These are phyloP conservation scores for Prochilodus magdalenae DNA, from an alignment of 2,113 vertebrate species.

Conservation along the genomic window DNA sequence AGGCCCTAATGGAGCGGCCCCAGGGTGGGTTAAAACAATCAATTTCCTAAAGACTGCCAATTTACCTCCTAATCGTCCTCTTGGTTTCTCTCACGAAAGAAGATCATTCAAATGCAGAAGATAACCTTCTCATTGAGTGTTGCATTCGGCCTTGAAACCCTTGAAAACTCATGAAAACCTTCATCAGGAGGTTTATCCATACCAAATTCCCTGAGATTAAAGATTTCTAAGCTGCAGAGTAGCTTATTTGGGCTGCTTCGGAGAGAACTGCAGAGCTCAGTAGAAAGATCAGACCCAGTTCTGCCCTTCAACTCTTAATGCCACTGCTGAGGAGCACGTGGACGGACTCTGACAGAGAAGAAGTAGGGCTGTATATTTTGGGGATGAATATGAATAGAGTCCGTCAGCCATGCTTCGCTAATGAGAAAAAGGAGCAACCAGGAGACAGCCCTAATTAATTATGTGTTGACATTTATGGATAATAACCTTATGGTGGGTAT, in stretches of 20 bases:
- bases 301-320: conserved; percentile 59
- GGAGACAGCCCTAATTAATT: conserved; percentile 81
- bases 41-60: conserved; percentile 76
- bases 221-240: background rate
- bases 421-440: conserved; percentile 76
- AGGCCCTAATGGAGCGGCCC: conserved; percentile 71
- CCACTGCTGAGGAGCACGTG: conserved; percentile 35
- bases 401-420: conserved; percentile 75
- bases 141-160: conserved; percentile 25
- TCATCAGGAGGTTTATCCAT: conserved; percentile 45
- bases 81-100: conserved; percentile 63
- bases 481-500: conserved; percentile 81
- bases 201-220: conserved; percentile 41
- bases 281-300: conserved; percentile 47
- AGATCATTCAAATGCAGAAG: conserved; percentile 64
- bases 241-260: background rate
- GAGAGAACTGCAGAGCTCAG: background rate
- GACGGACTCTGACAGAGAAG: conserved; percentile 61
- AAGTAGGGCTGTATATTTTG: conserved; percentile 76
- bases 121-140: conserved; percentile 36
- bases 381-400: conserved; percentile 78
- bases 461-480: conserved; percentile 81
- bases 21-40: conserved; percentile 74
- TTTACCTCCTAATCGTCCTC: conserved; percentile 72
- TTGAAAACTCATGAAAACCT: conserved; percentile 42